A percentile compares a stretch with the other conserved stretches of the same genome.
Conservation (phyloP, 2,888 invertebrate species). For the Blomia tropicalis region DNA sequence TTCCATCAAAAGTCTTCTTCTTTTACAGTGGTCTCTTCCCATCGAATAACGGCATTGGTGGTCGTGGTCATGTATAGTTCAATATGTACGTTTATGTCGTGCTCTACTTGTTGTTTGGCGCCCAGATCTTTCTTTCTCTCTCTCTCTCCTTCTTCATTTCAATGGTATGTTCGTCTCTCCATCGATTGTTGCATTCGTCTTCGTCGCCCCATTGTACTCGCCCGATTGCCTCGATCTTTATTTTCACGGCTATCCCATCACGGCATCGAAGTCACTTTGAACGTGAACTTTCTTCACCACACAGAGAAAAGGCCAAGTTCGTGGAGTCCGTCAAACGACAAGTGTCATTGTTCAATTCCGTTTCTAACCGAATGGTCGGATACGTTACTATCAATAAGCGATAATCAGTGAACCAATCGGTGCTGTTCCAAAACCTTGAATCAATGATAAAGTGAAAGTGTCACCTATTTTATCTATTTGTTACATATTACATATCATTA, state of each 20-base stretch:
- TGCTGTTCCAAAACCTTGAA: too few relatives aligned
- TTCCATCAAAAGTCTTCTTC: too few relatives aligned
- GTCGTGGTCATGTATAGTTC: neutral
- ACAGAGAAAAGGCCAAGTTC: neutral
- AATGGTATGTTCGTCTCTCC: neutral
- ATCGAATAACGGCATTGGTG: slow-evolving; percentile 2
- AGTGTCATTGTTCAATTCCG: neutral
- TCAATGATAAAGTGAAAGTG: too few relatives aligned
- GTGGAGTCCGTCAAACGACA: too few relatives aligned
- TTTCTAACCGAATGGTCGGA: neutral
- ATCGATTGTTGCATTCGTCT: neutral
- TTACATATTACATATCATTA: neutral
- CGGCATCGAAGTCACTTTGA: too few relatives aligned
- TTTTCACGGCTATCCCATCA: slow-evolving; percentile 3
- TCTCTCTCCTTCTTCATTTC: neutral
- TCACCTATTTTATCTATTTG: too few relatives aligned
- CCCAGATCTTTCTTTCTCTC: neutral
- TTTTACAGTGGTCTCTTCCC: neutral
- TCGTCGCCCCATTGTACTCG: neutral
- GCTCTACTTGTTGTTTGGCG: too few relatives aligned
- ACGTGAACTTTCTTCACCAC: slow-evolving; percentile 1
- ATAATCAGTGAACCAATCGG: too few relatives aligned
- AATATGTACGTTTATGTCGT: too few relatives aligned
- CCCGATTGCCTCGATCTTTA: neutral
- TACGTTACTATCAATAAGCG: too few relatives aligned